Evolutionary conservation across 1,140 invertebrate genomes (phyloP).

Genomic region (Penaeus vannamei): DNA sequence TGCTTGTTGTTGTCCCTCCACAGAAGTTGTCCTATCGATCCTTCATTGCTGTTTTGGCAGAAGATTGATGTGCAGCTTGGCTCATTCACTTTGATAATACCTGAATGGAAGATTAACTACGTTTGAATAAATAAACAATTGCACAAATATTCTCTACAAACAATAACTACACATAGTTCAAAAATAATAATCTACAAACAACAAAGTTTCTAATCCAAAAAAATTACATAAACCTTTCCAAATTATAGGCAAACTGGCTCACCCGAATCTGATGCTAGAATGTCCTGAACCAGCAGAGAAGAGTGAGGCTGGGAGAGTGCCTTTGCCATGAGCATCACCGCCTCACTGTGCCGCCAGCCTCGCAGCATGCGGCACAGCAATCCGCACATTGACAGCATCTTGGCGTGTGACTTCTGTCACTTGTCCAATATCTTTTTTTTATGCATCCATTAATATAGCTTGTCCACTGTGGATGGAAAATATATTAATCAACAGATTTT

Average conservation of each 20-base stretch:
- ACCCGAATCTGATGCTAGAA: neutral
- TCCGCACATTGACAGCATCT: slow-evolving; percentile 58
- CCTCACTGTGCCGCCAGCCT: slow-evolving; percentile 58
- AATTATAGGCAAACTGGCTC: neutral
- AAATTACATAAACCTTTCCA: neutral
- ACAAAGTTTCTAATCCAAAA: neutral
- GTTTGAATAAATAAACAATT: no score
- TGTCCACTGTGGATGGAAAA: neutral
- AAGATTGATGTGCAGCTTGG: slow-evolving; percentile 22
- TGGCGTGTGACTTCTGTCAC: slow-evolving; percentile 5
- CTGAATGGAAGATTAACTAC: neutral
- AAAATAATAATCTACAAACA: no score
- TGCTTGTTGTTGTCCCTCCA: slow-evolving; percentile 52
- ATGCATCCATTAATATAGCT: no score
- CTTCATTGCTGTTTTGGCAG: slow-evolving; percentile 27
- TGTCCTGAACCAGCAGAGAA: slow-evolving; percentile 42
- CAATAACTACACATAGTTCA: no score
- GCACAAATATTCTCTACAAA: no score
- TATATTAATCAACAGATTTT: neutral
- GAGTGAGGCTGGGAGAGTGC: slow-evolving; percentile 52
- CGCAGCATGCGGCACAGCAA: slow-evolving; percentile 55
- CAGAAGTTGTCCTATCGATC: slow-evolving; percentile 17
- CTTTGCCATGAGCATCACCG: slow-evolving; percentile 53
- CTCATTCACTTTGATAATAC: slow-evolving; percentile 1
- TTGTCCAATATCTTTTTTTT: no score